Evolutionary conservation across 2,113 vertebrate species (phyloP).

Genomic region (Sakesphorus luctuosus): DNA sequence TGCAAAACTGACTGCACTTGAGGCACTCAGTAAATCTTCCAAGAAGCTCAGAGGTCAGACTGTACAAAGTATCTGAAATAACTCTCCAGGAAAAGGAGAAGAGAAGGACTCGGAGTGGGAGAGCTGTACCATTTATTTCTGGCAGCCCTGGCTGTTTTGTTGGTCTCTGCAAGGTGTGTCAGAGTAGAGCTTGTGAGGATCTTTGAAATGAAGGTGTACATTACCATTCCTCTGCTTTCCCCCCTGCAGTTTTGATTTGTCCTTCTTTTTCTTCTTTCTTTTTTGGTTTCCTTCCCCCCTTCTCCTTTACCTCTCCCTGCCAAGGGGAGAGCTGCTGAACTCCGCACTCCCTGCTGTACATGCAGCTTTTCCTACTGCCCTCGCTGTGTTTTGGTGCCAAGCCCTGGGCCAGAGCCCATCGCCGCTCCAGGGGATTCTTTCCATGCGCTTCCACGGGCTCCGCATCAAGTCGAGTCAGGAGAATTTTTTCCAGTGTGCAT

Average conservation of each 20-base stretch:
- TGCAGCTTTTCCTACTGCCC: neutral
- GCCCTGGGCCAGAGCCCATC: neutral
- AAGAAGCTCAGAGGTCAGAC: conserved; percentile 45
- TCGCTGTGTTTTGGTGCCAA: neutral
- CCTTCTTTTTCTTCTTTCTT: neutral
- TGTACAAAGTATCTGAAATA: conserved; percentile 57
- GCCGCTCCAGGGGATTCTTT: neutral
- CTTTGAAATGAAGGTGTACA: conserved; percentile 21
- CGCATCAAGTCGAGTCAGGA: neutral
- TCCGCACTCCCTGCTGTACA: neutral
- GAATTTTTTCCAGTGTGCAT: conserved; percentile 10
- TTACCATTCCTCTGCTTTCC: neutral
- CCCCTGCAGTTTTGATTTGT: neutral
- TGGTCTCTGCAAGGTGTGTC: conserved; percentile 33
- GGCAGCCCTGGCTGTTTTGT: neutral
- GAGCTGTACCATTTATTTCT: neutral
- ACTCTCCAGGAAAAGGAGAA: neutral
- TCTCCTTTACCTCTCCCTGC: conserved; percentile 5
- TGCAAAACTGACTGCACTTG: conserved; percentile 34
- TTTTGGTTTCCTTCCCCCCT: neutral
- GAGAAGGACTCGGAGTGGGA: neutral
- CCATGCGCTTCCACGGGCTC: neutral
- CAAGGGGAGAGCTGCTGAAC: neutral
- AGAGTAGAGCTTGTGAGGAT: neutral
- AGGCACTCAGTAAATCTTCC: conserved; percentile 40